phyloP scores from a whole-genome alignment of 1,140 invertebrate genomes.

The Nephila pilipes region DNA sequence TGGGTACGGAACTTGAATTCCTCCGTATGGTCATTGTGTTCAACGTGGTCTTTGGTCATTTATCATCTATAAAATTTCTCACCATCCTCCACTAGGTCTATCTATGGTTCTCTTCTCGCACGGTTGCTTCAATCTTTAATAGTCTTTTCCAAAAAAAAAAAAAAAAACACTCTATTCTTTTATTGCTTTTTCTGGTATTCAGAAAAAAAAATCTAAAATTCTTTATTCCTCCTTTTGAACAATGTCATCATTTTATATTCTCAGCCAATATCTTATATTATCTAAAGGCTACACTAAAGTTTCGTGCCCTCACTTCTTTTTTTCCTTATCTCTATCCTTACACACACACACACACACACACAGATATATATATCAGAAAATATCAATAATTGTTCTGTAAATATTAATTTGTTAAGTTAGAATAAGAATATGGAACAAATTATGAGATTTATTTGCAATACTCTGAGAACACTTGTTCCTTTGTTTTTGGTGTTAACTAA shows the following conservation, averaged over 20 bases:
- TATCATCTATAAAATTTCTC: conserved; percentile 12
- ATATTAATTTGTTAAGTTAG: too few relatives aligned
- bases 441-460: too few relatives aligned
- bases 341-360: too few relatives aligned
- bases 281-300: background rate
- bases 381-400: too few relatives aligned
- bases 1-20: conserved; percentile 11
- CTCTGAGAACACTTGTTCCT: too few relatives aligned
- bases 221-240: background rate
- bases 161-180: background rate
- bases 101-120: background rate
- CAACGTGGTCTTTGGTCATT: background rate
- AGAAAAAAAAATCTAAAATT: background rate
- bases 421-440: too few relatives aligned
- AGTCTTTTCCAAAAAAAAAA: background rate
- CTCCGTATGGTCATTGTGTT: conserved; percentile 6
- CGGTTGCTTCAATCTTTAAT: conserved; percentile 4
- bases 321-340: too few relatives aligned
- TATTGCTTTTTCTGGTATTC: background rate
- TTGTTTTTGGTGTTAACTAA: too few relatives aligned
- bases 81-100: background rate
- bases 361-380: too few relatives aligned
- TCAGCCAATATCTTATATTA: background rate
- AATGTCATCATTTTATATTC: background rate
- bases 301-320: too few relatives aligned